Percentiles rank a stretch among this genome's conserved stretches.
These are phyloP conservation scores for Diorhabda carinulata DNA, from an alignment of 1,140 invertebrate species.

Conservation along the genomic window DNA sequence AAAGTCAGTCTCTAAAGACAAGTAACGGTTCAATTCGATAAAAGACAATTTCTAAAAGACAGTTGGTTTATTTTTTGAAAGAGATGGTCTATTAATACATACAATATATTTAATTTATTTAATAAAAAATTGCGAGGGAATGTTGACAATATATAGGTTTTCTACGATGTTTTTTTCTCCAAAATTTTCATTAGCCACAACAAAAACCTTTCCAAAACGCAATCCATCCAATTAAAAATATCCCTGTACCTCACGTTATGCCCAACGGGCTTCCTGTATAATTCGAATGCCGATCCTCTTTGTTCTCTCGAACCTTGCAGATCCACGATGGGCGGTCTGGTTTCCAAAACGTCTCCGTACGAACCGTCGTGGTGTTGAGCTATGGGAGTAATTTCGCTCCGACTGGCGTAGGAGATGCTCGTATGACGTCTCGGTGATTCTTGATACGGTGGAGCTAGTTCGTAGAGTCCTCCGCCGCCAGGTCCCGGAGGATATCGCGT, in stretches of 20 bases:
- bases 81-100: too few species aligned
- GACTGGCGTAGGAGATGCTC: constrained; percentile 45
- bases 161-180: too few species aligned
- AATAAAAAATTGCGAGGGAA: too few species aligned
- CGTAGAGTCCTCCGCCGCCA: constrained; percentile 37
- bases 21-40: too few species aligned
- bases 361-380: constrained; percentile 37
- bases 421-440: constrained; percentile 40
- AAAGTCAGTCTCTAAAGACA: too few species aligned
- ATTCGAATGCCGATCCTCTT: constrained; percentile 89
- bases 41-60: too few species aligned
- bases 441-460: constrained; percentile 44
- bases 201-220: too few species aligned
- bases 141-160: too few species aligned
- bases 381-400: constrained; percentile 46
- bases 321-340: constrained; percentile 44
- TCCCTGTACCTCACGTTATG: constrained; percentile 66
- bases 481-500: constrained; percentile 36
- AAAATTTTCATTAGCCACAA: too few species aligned
- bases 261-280: constrained; percentile 84
- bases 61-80: too few species aligned
- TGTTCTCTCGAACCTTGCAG: constrained; percentile 76
- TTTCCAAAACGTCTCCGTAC: constrained; percentile 33
- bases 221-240: too few species aligned
- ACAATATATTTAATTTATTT: too few species aligned